Evolutionary conservation across 2,797 vertebrate genomes (phyloP).

Genomic region (Rhynchonycteris naso): DNA sequence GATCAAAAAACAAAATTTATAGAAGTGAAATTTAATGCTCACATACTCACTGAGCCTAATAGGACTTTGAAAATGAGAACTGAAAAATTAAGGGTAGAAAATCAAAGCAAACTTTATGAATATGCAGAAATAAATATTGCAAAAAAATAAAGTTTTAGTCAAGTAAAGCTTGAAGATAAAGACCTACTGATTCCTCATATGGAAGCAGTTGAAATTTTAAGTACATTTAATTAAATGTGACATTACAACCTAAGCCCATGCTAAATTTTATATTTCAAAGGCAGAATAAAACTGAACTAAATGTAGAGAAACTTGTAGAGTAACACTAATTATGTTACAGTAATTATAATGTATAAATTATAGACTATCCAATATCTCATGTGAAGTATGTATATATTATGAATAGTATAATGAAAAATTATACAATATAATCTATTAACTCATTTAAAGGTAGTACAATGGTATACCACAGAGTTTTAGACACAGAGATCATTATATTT

Average conservation of each 20-base stretch:
- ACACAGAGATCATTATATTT: not conserved
- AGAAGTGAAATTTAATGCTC: not conserved
- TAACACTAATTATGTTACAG: not conserved
- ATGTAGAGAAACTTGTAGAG: not conserved
- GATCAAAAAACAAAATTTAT: not conserved
- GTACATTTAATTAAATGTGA: not conserved
- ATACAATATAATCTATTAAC: not conserved
- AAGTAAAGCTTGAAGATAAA: not conserved
- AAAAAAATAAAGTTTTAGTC: not conserved
- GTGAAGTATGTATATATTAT: not conserved
- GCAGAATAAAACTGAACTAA: conserved; percentile 3
- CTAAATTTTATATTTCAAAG: not conserved
- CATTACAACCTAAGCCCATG: not conserved
- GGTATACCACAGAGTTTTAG: not conserved
- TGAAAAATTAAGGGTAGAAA: not conserved
- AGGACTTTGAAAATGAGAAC: conserved; percentile 7
- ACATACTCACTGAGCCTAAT: not conserved
- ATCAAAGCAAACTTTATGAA: not conserved
- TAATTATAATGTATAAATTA: not conserved
- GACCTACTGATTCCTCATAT: not conserved
- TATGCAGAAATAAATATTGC: not conserved
- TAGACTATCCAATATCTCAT: not conserved
- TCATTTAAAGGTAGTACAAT: not conserved
- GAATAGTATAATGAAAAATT: not conserved
- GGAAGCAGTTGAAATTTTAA: not conserved